Evolutionary conservation across 2,888 invertebrate species (phyloP).

Genomic region (Ennomos erosarius): DNA sequence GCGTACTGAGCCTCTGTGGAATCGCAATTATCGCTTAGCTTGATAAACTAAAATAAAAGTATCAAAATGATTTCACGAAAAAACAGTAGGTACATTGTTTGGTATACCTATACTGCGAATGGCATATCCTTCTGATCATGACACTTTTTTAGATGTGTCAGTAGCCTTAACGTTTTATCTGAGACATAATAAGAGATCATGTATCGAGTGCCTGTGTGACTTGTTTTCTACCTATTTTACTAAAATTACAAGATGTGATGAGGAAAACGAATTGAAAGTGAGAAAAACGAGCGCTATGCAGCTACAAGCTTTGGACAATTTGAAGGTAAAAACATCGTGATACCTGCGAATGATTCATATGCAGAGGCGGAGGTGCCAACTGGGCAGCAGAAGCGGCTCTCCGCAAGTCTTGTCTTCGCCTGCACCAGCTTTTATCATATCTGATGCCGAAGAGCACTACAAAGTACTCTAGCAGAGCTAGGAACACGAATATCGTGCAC

Average conservation of each 20-base stretch:
- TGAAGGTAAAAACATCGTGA: too few species aligned
- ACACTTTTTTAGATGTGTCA: too few species aligned
- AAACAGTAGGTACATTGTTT: conserved; percentile 4
- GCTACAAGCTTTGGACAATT: conserved; percentile 15
- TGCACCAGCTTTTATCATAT: conserved; percentile 87
- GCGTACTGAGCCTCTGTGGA: conserved; percentile 75
- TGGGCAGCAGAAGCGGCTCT: conserved; percentile 76
- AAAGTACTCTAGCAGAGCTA: conserved; percentile 87
- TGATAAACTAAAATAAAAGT: not conserved
- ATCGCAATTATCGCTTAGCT: conserved; percentile 40
- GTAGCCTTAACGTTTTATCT: too few species aligned
- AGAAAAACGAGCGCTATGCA: conserved; percentile 10
- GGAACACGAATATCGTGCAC: conserved; percentile 87
- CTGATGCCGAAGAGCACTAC: conserved; percentile 87
- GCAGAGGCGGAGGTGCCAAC: conserved; percentile 71
- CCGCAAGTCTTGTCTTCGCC: conserved; percentile 72
- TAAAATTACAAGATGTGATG: not conserved
- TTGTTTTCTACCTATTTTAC: not conserved
- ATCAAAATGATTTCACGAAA: conserved; percentile 1
- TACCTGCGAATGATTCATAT: conserved; percentile 79
- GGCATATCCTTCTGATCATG: not conserved
- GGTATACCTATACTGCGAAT: not conserved
- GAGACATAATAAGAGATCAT: not conserved
- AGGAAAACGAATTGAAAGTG: conserved; percentile 1
- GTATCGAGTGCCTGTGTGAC: conserved; percentile 9